Conservation (phyloP, 2,888 invertebrate genomes). For the Amiota minor region DNA sequence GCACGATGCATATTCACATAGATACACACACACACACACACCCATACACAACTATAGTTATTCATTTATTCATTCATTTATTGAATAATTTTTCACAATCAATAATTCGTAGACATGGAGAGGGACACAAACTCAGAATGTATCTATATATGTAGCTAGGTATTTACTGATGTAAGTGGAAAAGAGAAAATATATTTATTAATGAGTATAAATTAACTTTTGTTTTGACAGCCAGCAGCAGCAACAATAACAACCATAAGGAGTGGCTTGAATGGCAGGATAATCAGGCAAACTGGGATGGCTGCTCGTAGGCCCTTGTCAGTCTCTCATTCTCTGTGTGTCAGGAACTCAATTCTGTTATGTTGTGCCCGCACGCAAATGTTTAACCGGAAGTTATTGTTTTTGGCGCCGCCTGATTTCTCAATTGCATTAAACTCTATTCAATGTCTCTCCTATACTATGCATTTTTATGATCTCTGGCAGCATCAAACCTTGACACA, state of each 20-base stretch:
- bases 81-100: conserved; percentile 43
- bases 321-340: no score
- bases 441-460: background rate
- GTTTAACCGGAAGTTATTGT: background rate
- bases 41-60: background rate
- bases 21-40: background rate
- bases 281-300: no score
- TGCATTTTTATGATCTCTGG: background rate
- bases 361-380: background rate
- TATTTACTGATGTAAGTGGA: conserved; percentile 44
- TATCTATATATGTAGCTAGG: background rate
- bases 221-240: conserved; percentile 56
- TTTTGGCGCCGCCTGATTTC: conserved; percentile 7
- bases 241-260: background rate
- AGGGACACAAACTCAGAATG: background rate
- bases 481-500: background rate
- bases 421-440: background rate
- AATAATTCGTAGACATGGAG: background rate
- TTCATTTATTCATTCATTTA: conserved; percentile 10
- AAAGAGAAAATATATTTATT: conserved; percentile 65
- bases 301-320: no score
- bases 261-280: conserved; percentile 2
- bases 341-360: no score
- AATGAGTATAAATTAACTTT: conserved; percentile 58
- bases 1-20: conserved; percentile 1